phyloP scores from a whole-genome alignment of 2,113 vertebrate species.

The Chloroceryle aenea region DNA sequence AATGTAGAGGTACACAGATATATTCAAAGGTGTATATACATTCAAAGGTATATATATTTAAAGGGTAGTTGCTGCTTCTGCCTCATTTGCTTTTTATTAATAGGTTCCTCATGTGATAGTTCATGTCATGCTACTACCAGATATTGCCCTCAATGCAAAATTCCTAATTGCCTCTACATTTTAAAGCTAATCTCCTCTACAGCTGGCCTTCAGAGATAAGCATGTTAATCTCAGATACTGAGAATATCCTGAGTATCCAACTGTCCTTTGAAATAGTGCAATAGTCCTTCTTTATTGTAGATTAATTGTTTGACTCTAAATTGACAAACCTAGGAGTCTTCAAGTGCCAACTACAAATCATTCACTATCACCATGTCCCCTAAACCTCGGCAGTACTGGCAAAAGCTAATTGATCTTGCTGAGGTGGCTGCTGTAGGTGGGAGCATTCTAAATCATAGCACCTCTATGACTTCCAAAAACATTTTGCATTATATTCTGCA shows the following conservation, averaged over 20 bases:
- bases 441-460: background rate
- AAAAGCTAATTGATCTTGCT: background rate
- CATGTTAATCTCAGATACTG: background rate
- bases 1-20: background rate
- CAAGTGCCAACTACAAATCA: background rate
- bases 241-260: background rate
- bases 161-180: background rate
- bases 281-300: background rate
- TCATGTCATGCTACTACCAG: background rate
- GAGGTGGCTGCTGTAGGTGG: background rate
- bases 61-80: background rate
- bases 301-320: background rate
- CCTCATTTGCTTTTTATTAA: background rate
- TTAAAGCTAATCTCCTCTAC: background rate
- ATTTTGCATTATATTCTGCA: background rate
- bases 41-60: background rate
- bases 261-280: background rate
- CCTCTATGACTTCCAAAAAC: background rate
- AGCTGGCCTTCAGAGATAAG: background rate
- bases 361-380: background rate
- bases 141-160: background rate
- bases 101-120: background rate
- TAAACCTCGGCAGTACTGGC: background rate
- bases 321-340: background rate
- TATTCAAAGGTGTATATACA: background rate